A percentile compares a stretch with the other conserved stretches of the same genome.
Evolutionary conservation across 1,140 invertebrate genomes (phyloP).

Genomic region (Drosophila yakuba): DNA sequence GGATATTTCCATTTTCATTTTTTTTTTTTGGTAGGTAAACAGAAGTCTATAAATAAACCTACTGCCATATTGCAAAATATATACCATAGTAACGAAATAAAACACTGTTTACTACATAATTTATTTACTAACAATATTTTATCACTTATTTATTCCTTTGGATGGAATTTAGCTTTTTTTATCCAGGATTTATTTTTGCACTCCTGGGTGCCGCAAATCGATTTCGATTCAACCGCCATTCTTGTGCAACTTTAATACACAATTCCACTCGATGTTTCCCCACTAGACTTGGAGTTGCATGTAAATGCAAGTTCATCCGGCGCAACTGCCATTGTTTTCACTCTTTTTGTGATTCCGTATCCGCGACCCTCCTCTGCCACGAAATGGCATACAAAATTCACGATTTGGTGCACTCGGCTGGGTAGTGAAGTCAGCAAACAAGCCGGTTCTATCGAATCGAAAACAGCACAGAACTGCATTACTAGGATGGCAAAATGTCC

Average conservation of each 20-base stretch:
- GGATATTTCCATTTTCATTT: background rate
- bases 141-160: too few species aligned
- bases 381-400: slow-evolving; percentile 42
- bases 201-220: slow-evolving; percentile 7
- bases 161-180: background rate
- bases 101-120: too few species aligned
- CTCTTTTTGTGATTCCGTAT: background rate
- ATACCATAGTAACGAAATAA: too few species aligned
- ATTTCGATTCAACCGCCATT: slow-evolving; percentile 2
- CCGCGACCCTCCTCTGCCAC: slow-evolving; percentile 4
- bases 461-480: slow-evolving; percentile 31
- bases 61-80: too few species aligned
- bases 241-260: slow-evolving; percentile 64
- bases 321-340: slow-evolving; percentile 47
- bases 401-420: slow-evolving; percentile 29
- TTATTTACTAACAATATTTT: too few species aligned
- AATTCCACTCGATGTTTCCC: slow-evolving; percentile 29
- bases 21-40: background rate
- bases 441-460: slow-evolving; percentile 4
- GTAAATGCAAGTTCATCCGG: slow-evolving; percentile 42
- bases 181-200: too few species aligned
- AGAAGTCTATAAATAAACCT: too few species aligned
- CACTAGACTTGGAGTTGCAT: slow-evolving; percentile 33
- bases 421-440: slow-evolving; percentile 42
- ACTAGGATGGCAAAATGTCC: slow-evolving; percentile 27